A percentile compares a stretch with the other conserved stretches of the same genome.
These are phyloP conservation scores for Arrhamphus sclerolepis DNA, from an alignment of 2,797 vertebrate genomes.

Conservation along the genomic window DNA sequence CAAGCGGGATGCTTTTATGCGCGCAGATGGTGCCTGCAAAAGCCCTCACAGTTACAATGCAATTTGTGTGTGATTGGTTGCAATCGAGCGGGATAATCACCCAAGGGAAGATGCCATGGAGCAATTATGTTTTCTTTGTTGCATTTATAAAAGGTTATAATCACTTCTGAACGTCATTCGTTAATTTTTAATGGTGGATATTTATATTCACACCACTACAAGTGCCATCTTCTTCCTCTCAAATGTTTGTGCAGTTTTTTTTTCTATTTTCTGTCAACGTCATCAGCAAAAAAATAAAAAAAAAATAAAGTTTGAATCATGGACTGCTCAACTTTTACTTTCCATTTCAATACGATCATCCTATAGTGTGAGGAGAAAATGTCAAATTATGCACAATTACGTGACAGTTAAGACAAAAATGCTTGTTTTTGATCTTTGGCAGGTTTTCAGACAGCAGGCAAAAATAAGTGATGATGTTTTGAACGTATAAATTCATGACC, in stretches of 20 bases:
- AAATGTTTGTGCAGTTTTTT: constrained; percentile 17
- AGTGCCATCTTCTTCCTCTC: constrained; percentile 18
- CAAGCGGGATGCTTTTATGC: constrained; percentile 40
- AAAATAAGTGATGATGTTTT: too few species aligned
- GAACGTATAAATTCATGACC: too few species aligned
- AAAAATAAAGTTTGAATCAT: constrained; percentile 19
- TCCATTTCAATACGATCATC: not conserved
- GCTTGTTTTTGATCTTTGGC: constrained; percentile 3
- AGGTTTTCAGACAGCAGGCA: too few species aligned
- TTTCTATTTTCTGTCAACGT: constrained; percentile 32
- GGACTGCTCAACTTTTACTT: too few species aligned
- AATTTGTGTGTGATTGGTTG: constrained; percentile 67
- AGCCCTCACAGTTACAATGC: constrained; percentile 49
- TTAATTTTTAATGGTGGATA: constrained; percentile 51
- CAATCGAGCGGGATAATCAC: constrained; percentile 63
- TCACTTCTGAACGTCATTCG: constrained; percentile 58
- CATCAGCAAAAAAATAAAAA: constrained; percentile 11
- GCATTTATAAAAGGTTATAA: constrained; percentile 62
- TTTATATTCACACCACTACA: constrained; percentile 34
- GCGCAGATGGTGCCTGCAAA: constrained; percentile 59
- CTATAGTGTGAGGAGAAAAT: not conserved
- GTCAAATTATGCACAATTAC: not conserved
- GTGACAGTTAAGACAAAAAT: not conserved
- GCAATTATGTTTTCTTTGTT: constrained; percentile 58
- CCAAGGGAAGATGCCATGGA: constrained; percentile 32